Evolutionary conservation across 1,140 invertebrate species (phyloP), one percentile per base, ranked within the genome.

Genomic region (Drosophila trapezifrons): DNA sequence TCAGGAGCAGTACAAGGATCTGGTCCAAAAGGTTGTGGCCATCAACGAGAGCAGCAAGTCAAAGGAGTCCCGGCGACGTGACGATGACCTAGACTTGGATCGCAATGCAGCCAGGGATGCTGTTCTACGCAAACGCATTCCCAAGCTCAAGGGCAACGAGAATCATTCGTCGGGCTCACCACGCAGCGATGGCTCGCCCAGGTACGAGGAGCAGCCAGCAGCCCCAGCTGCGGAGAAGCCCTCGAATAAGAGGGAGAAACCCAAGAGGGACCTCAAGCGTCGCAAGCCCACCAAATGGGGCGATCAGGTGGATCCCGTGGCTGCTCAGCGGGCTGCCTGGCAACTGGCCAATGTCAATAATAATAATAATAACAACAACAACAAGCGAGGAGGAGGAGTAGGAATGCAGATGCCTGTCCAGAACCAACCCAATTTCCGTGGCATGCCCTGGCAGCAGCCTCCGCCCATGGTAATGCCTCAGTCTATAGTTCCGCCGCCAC

Each of bases 41-140:
- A 94, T 97, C 67, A 96, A 96, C 73, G 96, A 97, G 75, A 94
- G 95, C 17, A 94, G 96, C 63, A 97, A 97, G 90, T 87, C 97
- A 7, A 94, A 95, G 69, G 96, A 96, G 40, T 95, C 95, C 0
- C 95, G 96, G 78, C 93, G 95, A 25, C 95, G 95, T 29, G 95
- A 96, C 49, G 49, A 74, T 22, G 43, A 56, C 9, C 69, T 73
- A 8, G 80, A 76, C 45, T 4, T 73, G 29, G 84, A 91, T 46
- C 65, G 84, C 12, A 90, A 83, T 76, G 84, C 81, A 6, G 90
- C 90, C 9, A 67, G 87, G 15, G 90, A 91, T 64, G 90, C 90
- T 4, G 87, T 91, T 27, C 47, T 89, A 0, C 78, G 78, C 29
- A 92, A 92, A 37, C 80, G 90, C 20, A 91, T 92, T 69, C 91